Conservation (phyloP, 2,888 invertebrate genomes). For the Halictus ligatus region DNA sequence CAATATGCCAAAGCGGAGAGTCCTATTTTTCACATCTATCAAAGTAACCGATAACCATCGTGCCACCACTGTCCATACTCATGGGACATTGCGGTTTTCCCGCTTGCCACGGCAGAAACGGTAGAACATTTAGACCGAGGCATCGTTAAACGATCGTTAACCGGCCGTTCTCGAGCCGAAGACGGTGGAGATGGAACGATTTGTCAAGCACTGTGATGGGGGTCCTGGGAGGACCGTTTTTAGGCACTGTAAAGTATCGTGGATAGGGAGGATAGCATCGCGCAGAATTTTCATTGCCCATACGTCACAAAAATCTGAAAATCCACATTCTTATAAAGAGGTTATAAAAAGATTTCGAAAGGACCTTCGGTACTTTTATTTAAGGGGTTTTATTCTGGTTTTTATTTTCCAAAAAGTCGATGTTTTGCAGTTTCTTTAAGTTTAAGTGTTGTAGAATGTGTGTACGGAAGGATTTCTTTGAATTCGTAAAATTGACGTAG, state of each 20-base stretch:
- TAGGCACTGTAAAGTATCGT: constrained; percentile 48
- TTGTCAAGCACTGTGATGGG: constrained; percentile 68
- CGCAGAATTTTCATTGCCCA: neutral
- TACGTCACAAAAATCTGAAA: neutral
- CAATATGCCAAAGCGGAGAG: constrained; percentile 39
- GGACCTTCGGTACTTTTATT: neutral
- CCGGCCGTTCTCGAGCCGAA: constrained; percentile 54
- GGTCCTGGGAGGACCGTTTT: constrained; percentile 49
- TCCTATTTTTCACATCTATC: constrained; percentile 56
- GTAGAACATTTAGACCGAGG: constrained; percentile 55
- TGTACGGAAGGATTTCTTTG: no score
- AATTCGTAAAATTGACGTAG: no score
- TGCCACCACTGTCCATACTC: constrained; percentile 29
- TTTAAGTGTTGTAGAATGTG: no score
- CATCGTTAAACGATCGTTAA: constrained; percentile 73
- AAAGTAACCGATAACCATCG: constrained; percentile 55
- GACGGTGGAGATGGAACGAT: constrained; percentile 61
- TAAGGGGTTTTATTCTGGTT: neutral
- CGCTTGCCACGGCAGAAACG: constrained; percentile 42
- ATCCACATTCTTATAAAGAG: neutral
- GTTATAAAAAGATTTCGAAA: neutral
- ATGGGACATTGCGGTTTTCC: constrained; percentile 52
- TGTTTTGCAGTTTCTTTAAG: neutral
- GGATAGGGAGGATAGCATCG: constrained; percentile 17
- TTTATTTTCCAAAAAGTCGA: neutral